Evolutionary conservation across 1,140 invertebrate genomes (phyloP), one percentile per base, ranked within the genome.

Genomic region (Augochlora pura): DNA sequence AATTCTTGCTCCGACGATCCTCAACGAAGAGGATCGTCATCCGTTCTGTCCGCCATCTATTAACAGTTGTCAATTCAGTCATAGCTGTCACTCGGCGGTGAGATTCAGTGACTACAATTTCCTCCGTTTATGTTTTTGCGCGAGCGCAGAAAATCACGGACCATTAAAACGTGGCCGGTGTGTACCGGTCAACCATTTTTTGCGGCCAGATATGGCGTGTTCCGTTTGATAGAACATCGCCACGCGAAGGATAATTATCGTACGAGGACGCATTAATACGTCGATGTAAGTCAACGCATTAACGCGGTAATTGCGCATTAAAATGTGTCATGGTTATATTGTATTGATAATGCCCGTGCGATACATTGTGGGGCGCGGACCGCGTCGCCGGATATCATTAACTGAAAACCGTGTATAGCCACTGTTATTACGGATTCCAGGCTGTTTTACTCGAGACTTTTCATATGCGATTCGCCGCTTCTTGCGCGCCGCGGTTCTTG

Each of bases 291-390:
- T 59, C 18, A 59, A 32, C 46, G 73, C 59, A 67, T 67, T 66
- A 59, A 3, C 38, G 12, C 18, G 6, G 49, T 75, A 27, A 66
- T 57, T 42, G 23, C 25, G 21, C 23, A 54, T 54, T 39, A 57
- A n/a, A 66, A 74, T 57, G n/a, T 42, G 14, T 74, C 32, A 65
- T 12, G 16, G n/a, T 27, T 57, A 57, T 65, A 57, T 65, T n/a
- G 32, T 57, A 25, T 74, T 27, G 21, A 72, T 46, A 32, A 57
- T 66, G 54, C 4, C 49, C 39, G 42, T 74, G n/a, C 57, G 23
- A 57, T 49, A 8, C n/a, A 46, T 27, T 25, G 16, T 14, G 32
- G 4, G 8, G 16, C 32, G 14, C 8, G 1, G 14, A 16, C 6
- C 39, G 18, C 8, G 54, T 57, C 54, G 54, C 54, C 54, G 54